phyloP scores from a whole-genome alignment of 2,113 vertebrate genomes.

The Coturnix japonica region DNA sequence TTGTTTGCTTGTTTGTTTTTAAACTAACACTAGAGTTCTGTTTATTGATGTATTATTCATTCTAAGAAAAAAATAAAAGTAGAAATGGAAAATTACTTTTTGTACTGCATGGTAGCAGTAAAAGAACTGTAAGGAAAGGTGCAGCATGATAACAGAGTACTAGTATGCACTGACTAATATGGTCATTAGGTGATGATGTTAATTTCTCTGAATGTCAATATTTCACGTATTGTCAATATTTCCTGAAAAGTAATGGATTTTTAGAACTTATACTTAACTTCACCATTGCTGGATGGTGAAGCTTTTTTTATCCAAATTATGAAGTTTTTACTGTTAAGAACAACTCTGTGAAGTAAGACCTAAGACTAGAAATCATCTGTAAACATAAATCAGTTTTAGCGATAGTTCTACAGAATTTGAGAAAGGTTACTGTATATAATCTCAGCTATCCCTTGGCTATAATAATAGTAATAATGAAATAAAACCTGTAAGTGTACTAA shows the following conservation, averaged over 20 bases:
- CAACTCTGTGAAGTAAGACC: background rate
- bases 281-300: background rate
- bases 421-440: background rate
- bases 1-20: background rate
- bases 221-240: background rate
- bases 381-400: background rate
- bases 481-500: background rate
- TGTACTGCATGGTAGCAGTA: background rate
- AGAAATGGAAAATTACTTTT: background rate
- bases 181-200: background rate
- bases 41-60: background rate
- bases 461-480: background rate
- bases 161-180: background rate
- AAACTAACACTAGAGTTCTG: background rate
- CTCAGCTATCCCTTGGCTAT: background rate
- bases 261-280: background rate
- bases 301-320: background rate
- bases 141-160: background rate
- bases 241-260: background rate
- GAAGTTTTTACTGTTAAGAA: background rate
- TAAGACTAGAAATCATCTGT: background rate
- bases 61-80: background rate
- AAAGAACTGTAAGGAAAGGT: background rate
- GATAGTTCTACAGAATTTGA: background rate
- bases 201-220: background rate